A percentile compares a stretch with the other conserved stretches of the same genome.
Evolutionary conservation across 1,140 invertebrate species (phyloP).

Genomic region (Pseudobourletiella spinata): DNA sequence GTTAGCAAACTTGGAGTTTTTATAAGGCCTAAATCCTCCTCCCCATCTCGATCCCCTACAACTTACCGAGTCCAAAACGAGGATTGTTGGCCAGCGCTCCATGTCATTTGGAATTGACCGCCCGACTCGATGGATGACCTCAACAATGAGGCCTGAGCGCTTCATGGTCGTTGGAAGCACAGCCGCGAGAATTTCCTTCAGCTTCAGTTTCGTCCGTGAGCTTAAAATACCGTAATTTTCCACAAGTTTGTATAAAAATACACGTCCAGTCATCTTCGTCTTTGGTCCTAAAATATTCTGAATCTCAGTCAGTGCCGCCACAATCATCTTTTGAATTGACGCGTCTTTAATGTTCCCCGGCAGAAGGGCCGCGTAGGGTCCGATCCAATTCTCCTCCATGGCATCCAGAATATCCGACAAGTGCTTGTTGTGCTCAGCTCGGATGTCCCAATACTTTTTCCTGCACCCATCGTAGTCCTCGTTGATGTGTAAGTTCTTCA

Average conservation of each 20-base stretch:
- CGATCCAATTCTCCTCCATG: conserved; percentile 27
- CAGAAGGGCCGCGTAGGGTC: conserved; percentile 24
- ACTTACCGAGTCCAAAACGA: conserved; percentile 31
- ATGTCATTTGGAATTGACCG: background rate
- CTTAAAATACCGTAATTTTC: conserved; percentile 20
- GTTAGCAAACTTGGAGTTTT: no score
- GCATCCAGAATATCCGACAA: conserved; percentile 8
- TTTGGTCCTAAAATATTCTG: background rate
- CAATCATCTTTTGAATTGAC: conserved; percentile 11
- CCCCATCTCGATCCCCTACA: no score
- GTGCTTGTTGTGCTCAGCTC: conserved; percentile 13
- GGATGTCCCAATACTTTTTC: conserved; percentile 18
- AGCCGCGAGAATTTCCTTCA: background rate
- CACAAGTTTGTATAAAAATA: conserved; percentile 27
- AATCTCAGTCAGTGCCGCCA: background rate
- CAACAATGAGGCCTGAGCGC: background rate
- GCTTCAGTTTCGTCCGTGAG: background rate
- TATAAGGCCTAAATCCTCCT: no score
- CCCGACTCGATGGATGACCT: background rate
- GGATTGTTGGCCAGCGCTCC: conserved; percentile 22
- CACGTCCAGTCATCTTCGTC: background rate
- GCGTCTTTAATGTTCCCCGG: conserved; percentile 21
- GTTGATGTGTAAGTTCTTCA: conserved; percentile 16
- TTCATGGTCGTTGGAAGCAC: background rate
- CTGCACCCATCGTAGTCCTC: background rate